Conservation (phyloP, 2,797 vertebrate genomes). For the Microctenopoma lineatum region DNA sequence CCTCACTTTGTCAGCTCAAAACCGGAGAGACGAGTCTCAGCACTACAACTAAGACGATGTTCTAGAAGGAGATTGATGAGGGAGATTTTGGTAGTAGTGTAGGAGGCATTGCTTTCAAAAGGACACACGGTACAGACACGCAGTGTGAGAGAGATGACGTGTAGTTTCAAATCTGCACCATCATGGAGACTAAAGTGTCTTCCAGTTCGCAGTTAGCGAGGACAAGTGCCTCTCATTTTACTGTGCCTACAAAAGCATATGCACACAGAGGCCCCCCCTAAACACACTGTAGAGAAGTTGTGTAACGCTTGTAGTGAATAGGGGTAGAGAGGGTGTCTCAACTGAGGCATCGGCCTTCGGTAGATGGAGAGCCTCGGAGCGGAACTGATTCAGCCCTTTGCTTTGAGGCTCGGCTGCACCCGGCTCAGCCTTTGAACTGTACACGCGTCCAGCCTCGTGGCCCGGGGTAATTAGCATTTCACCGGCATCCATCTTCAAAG, state of each 20-base stretch:
- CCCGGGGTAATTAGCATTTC: constrained; percentile 76
- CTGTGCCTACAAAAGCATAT: constrained; percentile 40
- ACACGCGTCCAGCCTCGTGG: constrained; percentile 65
- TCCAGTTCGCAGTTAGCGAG: constrained; percentile 25
- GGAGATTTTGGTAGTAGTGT: constrained; percentile 1
- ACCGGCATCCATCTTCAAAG: constrained; percentile 78
- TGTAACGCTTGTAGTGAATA: constrained; percentile 45
- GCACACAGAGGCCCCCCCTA: constrained; percentile 23
- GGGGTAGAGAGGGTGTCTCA: constrained; percentile 46
- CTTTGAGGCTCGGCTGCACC: constrained; percentile 73
- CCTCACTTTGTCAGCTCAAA: constrained; percentile 11
- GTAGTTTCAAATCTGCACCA: constrained; percentile 44
- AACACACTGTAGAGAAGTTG: constrained; percentile 26
- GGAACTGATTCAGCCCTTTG: constrained; percentile 66
- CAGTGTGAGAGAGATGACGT: neutral
- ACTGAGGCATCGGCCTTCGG: constrained; percentile 57
- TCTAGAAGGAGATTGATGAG: constrained; percentile 11
- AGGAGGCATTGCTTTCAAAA: constrained; percentile 11
- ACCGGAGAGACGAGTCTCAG: constrained; percentile 16
- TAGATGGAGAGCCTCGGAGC: constrained; percentile 63
- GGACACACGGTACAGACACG: constrained; percentile 1
- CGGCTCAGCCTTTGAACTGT: constrained; percentile 73
- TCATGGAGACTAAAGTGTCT: constrained; percentile 34
- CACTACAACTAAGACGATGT: neutral
- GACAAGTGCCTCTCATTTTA: constrained; percentile 41